Conservation (phyloP, 2,797 vertebrate genomes). For the Melanotaenia pygmaea region DNA sequence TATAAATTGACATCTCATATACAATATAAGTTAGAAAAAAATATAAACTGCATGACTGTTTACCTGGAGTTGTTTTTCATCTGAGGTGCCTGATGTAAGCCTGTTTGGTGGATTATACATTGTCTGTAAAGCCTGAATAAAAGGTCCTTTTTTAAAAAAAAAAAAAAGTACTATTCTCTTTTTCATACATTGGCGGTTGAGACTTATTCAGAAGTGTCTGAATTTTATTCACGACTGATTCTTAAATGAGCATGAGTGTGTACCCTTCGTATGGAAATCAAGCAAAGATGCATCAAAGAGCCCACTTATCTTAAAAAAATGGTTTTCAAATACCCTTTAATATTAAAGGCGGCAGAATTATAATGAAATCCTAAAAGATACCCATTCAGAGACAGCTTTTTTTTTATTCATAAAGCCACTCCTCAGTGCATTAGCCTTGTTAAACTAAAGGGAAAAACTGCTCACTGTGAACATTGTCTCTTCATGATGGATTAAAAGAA, state of each 20-base stretch:
- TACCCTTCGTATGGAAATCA: constrained; percentile 12
- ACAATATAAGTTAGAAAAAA: constrained; percentile 1
- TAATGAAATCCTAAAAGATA: constrained; percentile 25
- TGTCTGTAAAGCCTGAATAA: constrained; percentile 26
- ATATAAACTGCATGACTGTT: constrained; percentile 1
- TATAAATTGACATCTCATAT: not conserved
- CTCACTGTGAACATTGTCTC: not conserved
- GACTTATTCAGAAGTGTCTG: constrained; percentile 1
- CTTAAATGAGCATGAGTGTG: constrained; percentile 8
- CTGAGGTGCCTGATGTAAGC: not conserved
- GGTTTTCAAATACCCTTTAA: constrained; percentile 14
- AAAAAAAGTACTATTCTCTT: not conserved
- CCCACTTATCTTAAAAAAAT: constrained; percentile 6
- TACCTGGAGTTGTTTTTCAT: constrained; percentile 3
- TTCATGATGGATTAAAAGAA: not conserved
- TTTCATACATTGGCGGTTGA: not conserved
- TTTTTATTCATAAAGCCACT: constrained; percentile 16
- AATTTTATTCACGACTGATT: constrained; percentile 24
- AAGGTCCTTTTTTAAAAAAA: not conserved
- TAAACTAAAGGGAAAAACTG: not conserved
- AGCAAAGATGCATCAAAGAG: constrained; percentile 6
- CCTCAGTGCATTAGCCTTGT: not conserved
- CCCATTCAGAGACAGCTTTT: constrained; percentile 4
- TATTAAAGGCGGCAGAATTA: constrained; percentile 18
- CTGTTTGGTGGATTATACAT: constrained; percentile 17